Conservation (phyloP, 2,113 vertebrate genomes). For the Aythya baeri region DNA sequence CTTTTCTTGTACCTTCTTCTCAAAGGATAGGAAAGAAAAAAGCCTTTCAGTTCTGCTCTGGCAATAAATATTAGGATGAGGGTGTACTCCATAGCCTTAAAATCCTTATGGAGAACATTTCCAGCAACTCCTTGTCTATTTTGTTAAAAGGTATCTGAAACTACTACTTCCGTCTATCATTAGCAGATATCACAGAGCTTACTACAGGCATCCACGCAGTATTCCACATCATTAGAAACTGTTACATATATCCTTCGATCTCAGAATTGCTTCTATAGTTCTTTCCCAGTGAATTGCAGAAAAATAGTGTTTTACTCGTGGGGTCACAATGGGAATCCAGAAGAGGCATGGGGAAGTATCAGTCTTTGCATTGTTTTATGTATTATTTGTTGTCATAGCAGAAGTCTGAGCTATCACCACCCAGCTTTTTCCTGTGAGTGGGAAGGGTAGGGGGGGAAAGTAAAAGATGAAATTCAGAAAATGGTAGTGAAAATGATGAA, state of each 20-base stretch:
- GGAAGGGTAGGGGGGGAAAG: neutral
- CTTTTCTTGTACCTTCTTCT: neutral
- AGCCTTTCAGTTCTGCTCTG: neutral
- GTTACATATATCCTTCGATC: too few relatives aligned
- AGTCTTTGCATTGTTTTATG: neutral
- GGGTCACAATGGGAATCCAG: neutral
- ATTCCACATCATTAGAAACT: neutral
- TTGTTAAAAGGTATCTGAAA: neutral
- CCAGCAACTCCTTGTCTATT: neutral
- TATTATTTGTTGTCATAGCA: neutral
- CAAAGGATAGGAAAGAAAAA: neutral
- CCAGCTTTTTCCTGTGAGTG: neutral
- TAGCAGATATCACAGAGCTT: neutral
- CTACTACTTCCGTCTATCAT: neutral
- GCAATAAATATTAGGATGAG: neutral
- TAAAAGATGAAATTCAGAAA: neutral
- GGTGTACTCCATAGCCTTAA: neutral
- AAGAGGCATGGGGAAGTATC: neutral
- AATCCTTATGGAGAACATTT: neutral
- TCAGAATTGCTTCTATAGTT: neutral
- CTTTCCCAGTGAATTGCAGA: neutral
- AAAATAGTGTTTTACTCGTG: neutral
- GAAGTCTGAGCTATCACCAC: neutral
- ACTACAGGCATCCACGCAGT: neutral
- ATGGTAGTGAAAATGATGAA: neutral